These are phyloP conservation scores for Eudasyphora cyanicolor DNA, from an alignment of 2,888 invertebrate genomes.

Conservation along the genomic window DNA sequence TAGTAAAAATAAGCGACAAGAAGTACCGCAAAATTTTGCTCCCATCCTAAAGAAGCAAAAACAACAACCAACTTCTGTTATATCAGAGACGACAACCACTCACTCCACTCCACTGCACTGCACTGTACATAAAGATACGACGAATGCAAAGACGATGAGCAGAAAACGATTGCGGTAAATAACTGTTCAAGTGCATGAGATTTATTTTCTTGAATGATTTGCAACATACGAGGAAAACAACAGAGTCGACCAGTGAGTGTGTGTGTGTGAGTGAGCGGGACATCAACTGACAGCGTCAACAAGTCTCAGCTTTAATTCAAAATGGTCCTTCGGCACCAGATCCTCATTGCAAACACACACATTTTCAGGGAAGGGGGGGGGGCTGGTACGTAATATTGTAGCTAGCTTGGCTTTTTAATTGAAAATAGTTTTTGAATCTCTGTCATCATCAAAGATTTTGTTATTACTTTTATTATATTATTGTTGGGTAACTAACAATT, in stretches of 20 bases:
- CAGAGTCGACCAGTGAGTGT: background rate
- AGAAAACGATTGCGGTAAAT: slow-evolving; percentile 11
- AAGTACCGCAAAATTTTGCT: slow-evolving; percentile 34
- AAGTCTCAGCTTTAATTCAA: too few relatives aligned
- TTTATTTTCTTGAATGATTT: slow-evolving; percentile 37
- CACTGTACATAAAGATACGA: background rate
- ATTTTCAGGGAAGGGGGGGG: background rate
- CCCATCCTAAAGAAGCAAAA: background rate
- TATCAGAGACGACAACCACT: background rate
- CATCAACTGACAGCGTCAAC: background rate
- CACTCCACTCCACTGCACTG: background rate
- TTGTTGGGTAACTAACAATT: background rate
- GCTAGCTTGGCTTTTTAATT: slow-evolving; percentile 37
- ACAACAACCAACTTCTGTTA: slow-evolving; percentile 10
- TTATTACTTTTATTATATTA: background rate
- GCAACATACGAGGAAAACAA: slow-evolving; percentile 14
- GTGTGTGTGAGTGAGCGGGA: too few relatives aligned
- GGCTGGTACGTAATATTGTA: background rate
- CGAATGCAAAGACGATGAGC: too few relatives aligned
- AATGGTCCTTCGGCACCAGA: background rate
- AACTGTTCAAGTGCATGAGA: slow-evolving; percentile 32
- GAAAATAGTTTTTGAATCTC: slow-evolving; percentile 36
- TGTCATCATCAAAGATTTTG: background rate
- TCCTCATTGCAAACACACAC: background rate
- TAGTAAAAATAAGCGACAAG: background rate